Base-by-base conservation (phyloP, 2,797 vertebrate genomes). In the Coregonus ussuriensis region DNA sequence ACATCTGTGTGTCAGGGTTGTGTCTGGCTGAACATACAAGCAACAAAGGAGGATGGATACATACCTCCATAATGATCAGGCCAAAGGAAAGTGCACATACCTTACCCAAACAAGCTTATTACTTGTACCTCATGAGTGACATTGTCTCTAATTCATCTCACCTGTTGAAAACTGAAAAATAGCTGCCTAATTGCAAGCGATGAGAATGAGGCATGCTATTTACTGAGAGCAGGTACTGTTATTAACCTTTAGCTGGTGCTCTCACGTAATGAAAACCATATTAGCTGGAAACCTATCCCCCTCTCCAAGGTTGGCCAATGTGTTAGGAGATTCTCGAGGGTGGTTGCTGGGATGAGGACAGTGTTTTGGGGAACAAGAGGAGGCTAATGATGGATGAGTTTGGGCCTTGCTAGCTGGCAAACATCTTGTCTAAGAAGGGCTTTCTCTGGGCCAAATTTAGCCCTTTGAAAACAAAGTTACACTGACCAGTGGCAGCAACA, bases 181-280 rank as follows among this genome's bases (percentile, higher is more conserved):
- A 16, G 53, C 53, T 56, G 18, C 16, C 5, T 56, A 54, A 1
- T 47, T 47, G 41, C 41, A 47, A 47, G 41, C 9, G 41, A 72
- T 77, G 72, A 76, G 31, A 84, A 76, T n/a, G 59, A 72, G 71
- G 72, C 25, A 41, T 29, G 63, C 21, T 77, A 35, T 72, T 78
- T 72, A 77, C 71, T 79, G 72, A 75, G 74, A 72, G 77, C 80
- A 87, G 79, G 78, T 82, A 71, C 33, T 31, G 53, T 16, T 59
- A 25, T 47, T 70, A 65, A 81, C 72, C 76, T 76, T 85, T 83
- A 47, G 85, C 86, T 53, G 6, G 70, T 74, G 80, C 79, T 76
- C 86, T 86, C 80, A 76, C 79, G 82, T 89, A 90, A 93, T 93
- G 82, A 91, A 91, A 93, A 92, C 75, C 91, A 89, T 71, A 80